phyloP scores from a whole-genome alignment of 2,797 vertebrate genomes.

The Sarcophilus harrisii region DNA sequence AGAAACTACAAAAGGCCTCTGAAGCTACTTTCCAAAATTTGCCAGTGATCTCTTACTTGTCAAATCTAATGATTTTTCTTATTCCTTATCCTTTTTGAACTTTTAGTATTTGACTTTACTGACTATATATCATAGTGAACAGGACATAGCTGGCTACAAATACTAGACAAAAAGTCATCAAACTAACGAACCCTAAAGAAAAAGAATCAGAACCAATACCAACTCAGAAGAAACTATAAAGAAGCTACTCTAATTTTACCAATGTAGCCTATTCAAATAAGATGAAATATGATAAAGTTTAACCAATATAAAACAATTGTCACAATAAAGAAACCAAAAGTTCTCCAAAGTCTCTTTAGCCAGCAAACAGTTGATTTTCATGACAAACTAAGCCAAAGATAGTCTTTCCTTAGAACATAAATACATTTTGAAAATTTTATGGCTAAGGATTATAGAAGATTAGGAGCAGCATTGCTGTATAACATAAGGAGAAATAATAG shows the following conservation, averaged over 20 bases:
- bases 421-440: neutral
- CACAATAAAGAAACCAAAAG: neutral
- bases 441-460: neutral
- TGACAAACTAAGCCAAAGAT: neutral
- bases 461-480: neutral
- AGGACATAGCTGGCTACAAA: neutral
- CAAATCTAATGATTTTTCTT: neutral
- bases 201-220: neutral
- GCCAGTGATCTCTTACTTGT: neutral
- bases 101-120: neutral
- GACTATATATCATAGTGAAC: neutral
- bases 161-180: neutral
- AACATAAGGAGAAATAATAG: neutral
- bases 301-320: neutral
- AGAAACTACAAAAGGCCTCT: neutral
- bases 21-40: neutral
- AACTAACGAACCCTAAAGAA: neutral
- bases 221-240: neutral
- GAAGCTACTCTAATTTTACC: neutral
- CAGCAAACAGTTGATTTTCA: neutral
- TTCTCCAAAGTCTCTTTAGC: neutral
- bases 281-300: neutral
- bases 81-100: neutral
- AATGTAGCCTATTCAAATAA: neutral
- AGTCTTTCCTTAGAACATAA: neutral